Evolutionary conservation across 2,113 vertebrate species (phyloP).

Genomic region (Lophius piscatorius): DNA sequence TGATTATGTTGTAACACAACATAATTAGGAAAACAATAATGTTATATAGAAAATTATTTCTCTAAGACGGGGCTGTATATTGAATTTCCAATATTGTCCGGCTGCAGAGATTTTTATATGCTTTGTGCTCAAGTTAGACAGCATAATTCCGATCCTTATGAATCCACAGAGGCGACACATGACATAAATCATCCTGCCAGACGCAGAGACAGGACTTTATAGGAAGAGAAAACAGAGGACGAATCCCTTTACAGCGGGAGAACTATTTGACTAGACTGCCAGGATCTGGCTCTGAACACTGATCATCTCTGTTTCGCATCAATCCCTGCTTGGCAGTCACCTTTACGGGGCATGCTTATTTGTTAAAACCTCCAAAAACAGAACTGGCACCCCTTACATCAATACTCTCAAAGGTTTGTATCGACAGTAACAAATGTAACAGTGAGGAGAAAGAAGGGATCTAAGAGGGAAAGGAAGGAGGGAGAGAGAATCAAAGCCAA

Average conservation of each 20-base stretch:
- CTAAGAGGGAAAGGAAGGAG: not conserved
- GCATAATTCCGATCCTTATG: not conserved
- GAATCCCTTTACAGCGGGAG: no score
- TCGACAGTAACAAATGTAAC: conserved; percentile 43
- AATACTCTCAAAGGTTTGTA: conserved; percentile 49
- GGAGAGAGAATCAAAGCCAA: conserved; percentile 31
- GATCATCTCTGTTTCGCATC: conserved; percentile 58
- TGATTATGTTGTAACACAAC: no score
- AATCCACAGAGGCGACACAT: conserved; percentile 2
- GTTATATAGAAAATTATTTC: no score
- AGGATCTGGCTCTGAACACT: conserved; percentile 32
- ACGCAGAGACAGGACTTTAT: conserved; percentile 14
- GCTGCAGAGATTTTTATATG: not conserved
- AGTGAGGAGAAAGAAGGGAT: conserved; percentile 19
- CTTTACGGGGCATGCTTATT: conserved; percentile 52
- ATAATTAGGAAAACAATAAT: no score
- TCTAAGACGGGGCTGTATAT: no score
- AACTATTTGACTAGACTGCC: conserved; percentile 34
- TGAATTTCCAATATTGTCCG: not conserved
- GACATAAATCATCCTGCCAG: conserved; percentile 32
- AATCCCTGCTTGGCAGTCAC: conserved; percentile 55
- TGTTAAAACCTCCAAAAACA: conserved; percentile 57
- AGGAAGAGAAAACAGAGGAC: not conserved
- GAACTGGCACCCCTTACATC: conserved; percentile 51
- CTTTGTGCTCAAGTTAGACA: not conserved